phyloP scores from a whole-genome alignment of 2,888 invertebrate genomes.

The Brenthis hecate region DNA sequence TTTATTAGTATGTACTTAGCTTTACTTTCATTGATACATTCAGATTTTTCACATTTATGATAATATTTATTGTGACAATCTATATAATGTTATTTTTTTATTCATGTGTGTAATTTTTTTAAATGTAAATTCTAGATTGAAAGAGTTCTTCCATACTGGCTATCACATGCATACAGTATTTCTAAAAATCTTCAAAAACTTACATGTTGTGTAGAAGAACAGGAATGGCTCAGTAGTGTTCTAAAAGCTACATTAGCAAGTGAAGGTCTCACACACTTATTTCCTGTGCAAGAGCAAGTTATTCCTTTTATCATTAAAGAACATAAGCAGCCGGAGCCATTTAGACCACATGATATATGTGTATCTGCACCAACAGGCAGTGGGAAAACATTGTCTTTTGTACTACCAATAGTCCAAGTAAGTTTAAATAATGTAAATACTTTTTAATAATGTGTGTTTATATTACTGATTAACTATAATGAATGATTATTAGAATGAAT shows the following conservation, averaged over 20 bases:
- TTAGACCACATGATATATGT: conserved; percentile 94
- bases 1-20: no score
- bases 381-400: conserved; percentile 98
- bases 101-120: not conserved
- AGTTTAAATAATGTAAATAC: conserved; percentile 6
- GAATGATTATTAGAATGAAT: no score
- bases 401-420: conserved; percentile 93
- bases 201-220: conserved; percentile 77
- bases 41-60: not conserved
- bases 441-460: no score
- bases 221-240: conserved; percentile 84
- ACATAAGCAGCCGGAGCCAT: conserved; percentile 80
- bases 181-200: conserved; percentile 86
- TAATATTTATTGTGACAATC: not conserved
- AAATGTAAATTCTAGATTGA: conserved; percentile 81
- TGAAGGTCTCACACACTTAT: conserved; percentile 89
- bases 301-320: conserved; percentile 89
- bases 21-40: not conserved
- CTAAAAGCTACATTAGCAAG: conserved; percentile 84
- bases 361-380: conserved; percentile 99
- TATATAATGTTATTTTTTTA: not conserved
- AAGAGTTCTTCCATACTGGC: conserved; percentile 93
- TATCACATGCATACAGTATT: conserved; percentile 90
- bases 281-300: conserved; percentile 92
- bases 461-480: no score